Evolutionary conservation across 2,888 invertebrate genomes (phyloP).

Genomic region (Arrhopalites spinosus): DNA sequence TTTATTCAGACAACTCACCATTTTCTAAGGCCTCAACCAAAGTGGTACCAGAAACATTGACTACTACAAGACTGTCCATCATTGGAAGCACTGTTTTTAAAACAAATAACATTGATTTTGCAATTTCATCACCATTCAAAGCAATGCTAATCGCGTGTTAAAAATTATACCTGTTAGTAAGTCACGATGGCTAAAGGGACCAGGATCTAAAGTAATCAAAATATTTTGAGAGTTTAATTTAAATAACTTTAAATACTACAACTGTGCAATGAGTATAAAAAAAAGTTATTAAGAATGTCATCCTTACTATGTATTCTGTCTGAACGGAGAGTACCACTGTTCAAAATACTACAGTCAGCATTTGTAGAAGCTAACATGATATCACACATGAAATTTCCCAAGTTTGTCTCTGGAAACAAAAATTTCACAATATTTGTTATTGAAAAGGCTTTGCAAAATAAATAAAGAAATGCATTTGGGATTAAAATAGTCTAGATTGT

Average conservation of each 20-base stretch:
- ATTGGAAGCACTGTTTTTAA: slow-evolving; percentile 75
- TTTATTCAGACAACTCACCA: too few species aligned
- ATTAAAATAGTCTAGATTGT: not conserved
- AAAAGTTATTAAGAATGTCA: too few species aligned
- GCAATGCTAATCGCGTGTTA: too few species aligned
- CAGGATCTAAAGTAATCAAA: too few species aligned
- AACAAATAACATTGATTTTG: too few species aligned
- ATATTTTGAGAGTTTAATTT: too few species aligned
- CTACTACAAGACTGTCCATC: slow-evolving; percentile 79
- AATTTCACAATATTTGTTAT: not conserved
- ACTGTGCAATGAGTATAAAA: too few species aligned
- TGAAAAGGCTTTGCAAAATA: too few species aligned
- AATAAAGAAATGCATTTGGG: too few species aligned
- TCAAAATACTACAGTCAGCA: slow-evolving; percentile 82
- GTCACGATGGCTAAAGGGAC: slow-evolving; percentile 83
- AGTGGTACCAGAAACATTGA: slow-evolving; percentile 70
- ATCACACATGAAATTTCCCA: slow-evolving; percentile 83
- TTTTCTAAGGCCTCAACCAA: slow-evolving; percentile 75
- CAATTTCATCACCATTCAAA: too few species aligned
- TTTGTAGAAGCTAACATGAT: slow-evolving; percentile 75
- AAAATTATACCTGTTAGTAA: slow-evolving; percentile 64
- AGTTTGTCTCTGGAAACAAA: not conserved
- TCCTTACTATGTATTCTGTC: slow-evolving; percentile 65
- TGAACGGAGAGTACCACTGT: slow-evolving; percentile 84
- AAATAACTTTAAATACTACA: too few species aligned